Conservation (phyloP, 2,113 vertebrate genomes). For the Ictalurus punctatus region DNA sequence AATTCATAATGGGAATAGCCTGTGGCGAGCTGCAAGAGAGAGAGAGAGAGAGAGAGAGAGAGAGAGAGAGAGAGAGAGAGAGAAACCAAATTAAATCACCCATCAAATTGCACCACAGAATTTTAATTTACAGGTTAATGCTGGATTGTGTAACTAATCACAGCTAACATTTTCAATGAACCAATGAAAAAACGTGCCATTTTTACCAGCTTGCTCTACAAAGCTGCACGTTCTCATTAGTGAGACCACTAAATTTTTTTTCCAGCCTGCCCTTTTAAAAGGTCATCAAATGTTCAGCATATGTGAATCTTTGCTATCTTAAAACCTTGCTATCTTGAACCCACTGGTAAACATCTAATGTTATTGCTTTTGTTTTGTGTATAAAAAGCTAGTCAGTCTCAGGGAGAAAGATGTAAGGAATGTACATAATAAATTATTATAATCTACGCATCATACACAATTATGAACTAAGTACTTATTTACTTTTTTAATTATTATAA, state of each 20-base stretch:
- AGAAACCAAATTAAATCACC: constrained; percentile 99
- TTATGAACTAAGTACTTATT: not conserved
- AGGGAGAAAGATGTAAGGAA: not conserved
- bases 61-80: constrained; percentile 50
- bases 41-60: constrained; percentile 59
- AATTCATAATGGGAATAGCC: constrained; percentile 99
- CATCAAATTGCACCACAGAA: constrained; percentile 99
- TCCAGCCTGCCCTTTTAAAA: constrained; percentile 27
- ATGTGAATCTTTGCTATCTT: not conserved
- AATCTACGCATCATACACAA: not conserved
- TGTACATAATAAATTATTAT: not conserved
- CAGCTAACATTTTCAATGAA: constrained; percentile 91
- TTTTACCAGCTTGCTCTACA: constrained; percentile 80
- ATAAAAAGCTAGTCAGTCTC: not conserved
- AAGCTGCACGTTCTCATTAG: constrained; percentile 72
- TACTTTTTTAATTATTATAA: not conserved
- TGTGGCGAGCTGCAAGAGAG: constrained; percentile 82
- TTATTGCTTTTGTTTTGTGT: not conserved
- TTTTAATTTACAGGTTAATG: constrained; percentile 99
- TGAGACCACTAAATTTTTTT: constrained; percentile 45
- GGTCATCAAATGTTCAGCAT: constrained; percentile 24
- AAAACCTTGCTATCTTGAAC: not conserved
- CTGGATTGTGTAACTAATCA: constrained; percentile 99
- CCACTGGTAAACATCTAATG: not conserved
- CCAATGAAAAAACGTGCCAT: constrained; percentile 82